Percentiles rank a stretch among this genome's conserved stretches.
phyloP scores from a whole-genome alignment of 2,797 vertebrate genomes.

The Girardinus metallicus region DNA sequence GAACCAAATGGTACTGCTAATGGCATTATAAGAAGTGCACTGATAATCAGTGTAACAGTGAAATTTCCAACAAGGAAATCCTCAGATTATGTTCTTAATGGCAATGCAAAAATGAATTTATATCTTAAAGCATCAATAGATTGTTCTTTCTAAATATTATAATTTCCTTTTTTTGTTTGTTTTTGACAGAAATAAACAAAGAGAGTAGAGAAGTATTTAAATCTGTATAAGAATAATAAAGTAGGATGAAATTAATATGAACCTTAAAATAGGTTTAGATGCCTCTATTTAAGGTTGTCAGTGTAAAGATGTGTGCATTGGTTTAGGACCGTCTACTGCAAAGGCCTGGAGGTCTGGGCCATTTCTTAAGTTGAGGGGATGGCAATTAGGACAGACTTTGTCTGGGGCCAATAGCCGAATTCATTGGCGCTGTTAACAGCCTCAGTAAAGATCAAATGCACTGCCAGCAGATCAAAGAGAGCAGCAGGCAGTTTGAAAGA shows the following conservation, averaged over 20 bases:
- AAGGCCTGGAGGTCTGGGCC: constrained; percentile 38
- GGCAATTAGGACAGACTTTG: constrained; percentile 71
- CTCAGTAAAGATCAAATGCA: constrained; percentile 79
- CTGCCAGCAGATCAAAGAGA: constrained; percentile 72
- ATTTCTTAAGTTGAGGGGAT: constrained; percentile 66
- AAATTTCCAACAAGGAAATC: too few species aligned
- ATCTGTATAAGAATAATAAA: not conserved
- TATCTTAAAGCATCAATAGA: constrained; percentile 9
- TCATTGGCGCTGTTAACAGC: constrained; percentile 74
- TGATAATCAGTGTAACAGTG: too few species aligned
- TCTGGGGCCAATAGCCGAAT: constrained; percentile 68
- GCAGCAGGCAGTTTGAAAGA: constrained; percentile 72
- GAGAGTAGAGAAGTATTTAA: not conserved
- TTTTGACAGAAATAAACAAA: not conserved
- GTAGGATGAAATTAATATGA: not conserved
- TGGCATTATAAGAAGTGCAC: too few species aligned
- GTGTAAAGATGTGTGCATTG: constrained; percentile 29
- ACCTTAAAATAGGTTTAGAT: constrained; percentile 9
- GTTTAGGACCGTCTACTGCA: constrained; percentile 11
- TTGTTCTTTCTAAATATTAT: constrained; percentile 27
- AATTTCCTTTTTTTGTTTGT: constrained; percentile 10
- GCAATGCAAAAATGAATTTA: too few species aligned
- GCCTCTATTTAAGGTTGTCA: constrained; percentile 7
- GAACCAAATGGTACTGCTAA: not conserved
- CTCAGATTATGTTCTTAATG: too few species aligned